phyloP scores from a whole-genome alignment of 1,140 invertebrate species.

The Pararge aegeria region DNA sequence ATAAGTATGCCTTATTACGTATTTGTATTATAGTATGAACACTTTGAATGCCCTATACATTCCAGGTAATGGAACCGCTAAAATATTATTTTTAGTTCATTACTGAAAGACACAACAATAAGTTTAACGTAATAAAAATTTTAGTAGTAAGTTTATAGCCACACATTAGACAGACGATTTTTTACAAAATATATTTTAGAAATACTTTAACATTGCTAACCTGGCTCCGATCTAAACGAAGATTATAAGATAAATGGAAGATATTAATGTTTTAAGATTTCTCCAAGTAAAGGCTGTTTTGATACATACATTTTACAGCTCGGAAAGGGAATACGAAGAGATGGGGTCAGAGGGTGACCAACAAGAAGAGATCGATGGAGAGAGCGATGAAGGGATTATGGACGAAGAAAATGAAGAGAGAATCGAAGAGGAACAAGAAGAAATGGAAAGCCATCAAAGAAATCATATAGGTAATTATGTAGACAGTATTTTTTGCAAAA shows the following conservation, averaged over 20 bases:
- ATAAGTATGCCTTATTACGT: constrained; percentile 75
- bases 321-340: constrained; percentile 85
- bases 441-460: constrained; percentile 63
- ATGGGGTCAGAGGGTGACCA: constrained; percentile 86
- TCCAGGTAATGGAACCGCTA: no score
- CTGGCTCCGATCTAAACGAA: no score
- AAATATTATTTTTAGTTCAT: no score
- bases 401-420: constrained; percentile 78
- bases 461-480: constrained; percentile 67
- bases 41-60: no score
- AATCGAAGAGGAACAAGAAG: constrained; percentile 78
- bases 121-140: no score
- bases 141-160: no score
- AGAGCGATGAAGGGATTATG: constrained; percentile 79
- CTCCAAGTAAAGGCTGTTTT: constrained; percentile 9
- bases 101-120: no score
- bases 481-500: not conserved
- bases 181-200: no score
- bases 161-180: no score
- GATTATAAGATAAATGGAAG: not conserved
- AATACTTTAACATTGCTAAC: no score
- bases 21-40: not conserved
- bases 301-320: constrained; percentile 46
- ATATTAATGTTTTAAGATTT: not conserved
- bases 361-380: constrained; percentile 82